Conservation (phyloP, 2,113 vertebrate genomes). For the Dinomys branickii region DNA sequence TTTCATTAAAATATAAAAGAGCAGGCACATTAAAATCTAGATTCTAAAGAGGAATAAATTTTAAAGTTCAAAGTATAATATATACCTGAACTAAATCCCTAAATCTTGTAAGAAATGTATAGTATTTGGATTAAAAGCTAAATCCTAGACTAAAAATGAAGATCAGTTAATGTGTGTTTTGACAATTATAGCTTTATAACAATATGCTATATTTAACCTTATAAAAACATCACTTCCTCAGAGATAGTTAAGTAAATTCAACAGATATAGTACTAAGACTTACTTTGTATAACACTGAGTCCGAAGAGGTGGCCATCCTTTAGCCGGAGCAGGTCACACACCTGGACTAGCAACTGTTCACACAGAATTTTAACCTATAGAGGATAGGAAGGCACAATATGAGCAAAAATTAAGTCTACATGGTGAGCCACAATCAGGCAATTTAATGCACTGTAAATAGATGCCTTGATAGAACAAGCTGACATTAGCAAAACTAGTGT, state of each 20-base stretch:
- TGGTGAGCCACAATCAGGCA: not conserved
- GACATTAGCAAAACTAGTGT: not conserved
- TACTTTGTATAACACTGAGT: slow-evolving; percentile 99
- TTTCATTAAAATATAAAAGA: slow-evolving; percentile 35
- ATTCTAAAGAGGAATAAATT: not conserved
- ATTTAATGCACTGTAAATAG: not conserved
- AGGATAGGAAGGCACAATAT: not conserved
- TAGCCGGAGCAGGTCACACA: slow-evolving; percentile 96
- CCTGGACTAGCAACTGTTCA: slow-evolving; percentile 96
- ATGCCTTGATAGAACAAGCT: not conserved
- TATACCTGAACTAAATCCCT: not conserved
- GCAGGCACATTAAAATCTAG: not conserved
- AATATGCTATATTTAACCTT: not conserved
- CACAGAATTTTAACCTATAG: slow-evolving; percentile 96
- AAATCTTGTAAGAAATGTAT: not conserved
- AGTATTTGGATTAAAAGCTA: slow-evolving; percentile 2
- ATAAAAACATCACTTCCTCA: slow-evolving; percentile 5
- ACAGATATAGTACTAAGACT: slow-evolving; percentile 76
- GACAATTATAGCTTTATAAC: not conserved
- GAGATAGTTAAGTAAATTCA: not conserved
- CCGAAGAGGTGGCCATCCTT: slow-evolving; percentile 98
- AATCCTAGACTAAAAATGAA: not conserved
- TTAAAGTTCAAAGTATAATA: slow-evolving; percentile 47
- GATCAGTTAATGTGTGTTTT: not conserved
- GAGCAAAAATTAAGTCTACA: not conserved